Base-by-base conservation (phyloP, 2,888 invertebrate species). In the Gisinianus flammeolus region DNA sequence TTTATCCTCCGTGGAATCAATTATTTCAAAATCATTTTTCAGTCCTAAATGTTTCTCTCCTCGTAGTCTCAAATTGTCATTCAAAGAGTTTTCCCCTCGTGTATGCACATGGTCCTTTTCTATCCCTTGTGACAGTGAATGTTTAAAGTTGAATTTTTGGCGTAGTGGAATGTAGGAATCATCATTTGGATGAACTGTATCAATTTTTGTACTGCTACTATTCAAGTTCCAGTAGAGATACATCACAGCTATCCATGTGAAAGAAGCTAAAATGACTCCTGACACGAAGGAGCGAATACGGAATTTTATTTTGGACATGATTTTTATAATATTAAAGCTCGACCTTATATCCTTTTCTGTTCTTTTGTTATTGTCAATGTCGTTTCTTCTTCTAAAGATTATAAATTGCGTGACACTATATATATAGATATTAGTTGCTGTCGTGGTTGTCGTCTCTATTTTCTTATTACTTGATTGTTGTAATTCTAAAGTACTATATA, bases 241-340 rank as follows among this genome's bases (percentile, higher is more conserved):
- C 64, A 93, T 86, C 70, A 92, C 92, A 70, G 93, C 87, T 58
- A 90, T 89, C 93, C 93, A 94, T 77, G 93, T 93, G 56, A 91
- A 86, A 0, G 93, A 93, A 0, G 93, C 93, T 86, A 93, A 90
- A 77, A 92, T 86, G 80, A 93, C 91, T 30, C 93, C 93, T 87
- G 91, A 91, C 54, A 93, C 85, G 86, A 94, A 94, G 0, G 93
- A 92, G 54, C 86, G 85, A 80, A 87, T 88, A 44, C 87, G 86
- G 67, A 83, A 77, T 52, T 76, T 31, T 31, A 54, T 6, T 30
- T 56, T 24, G 28, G 71, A 71, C 71, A 71, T 71, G 6, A n/a
- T 66, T 4, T 24, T 44, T n/a, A n/a, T n/a, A 44, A 44, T 44
- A 44, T 44, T 12, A 44, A 10, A 44, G 16, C 16, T 12, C 16